These are phyloP conservation scores for Tragelaphus scriptus DNA, from an alignment of 2,113 vertebrate species.

Conservation along the genomic window DNA sequence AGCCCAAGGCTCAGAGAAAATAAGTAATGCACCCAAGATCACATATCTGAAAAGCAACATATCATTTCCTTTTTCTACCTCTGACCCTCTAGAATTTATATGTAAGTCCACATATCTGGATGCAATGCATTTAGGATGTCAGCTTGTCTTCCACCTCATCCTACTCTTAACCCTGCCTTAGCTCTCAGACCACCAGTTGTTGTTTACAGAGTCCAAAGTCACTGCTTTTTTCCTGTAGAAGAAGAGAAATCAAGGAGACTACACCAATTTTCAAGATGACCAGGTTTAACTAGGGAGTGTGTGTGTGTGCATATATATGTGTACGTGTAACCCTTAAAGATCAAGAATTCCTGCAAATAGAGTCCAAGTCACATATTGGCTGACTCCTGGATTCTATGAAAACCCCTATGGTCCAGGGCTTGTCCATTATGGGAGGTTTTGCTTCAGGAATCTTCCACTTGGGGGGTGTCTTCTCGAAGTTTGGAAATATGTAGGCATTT, in stretches of 20 bases:
- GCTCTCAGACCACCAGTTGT: neutral
- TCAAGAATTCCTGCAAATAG: neutral
- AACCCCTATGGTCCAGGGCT: neutral
- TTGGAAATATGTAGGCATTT: slow-evolving; percentile 3
- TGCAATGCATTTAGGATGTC: neutral
- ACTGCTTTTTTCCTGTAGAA: neutral
- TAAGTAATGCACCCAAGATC: slow-evolving; percentile 13
- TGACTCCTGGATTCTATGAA: neutral
- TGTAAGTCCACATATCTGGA: neutral
- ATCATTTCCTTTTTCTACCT: slow-evolving; percentile 25
- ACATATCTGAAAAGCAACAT: slow-evolving; percentile 37
- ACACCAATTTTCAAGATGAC: neutral
- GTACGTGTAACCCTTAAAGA: neutral
- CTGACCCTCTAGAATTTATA: slow-evolving; percentile 7
- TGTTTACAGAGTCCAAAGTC: neutral
- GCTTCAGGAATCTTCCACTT: neutral
- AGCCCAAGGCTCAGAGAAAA: slow-evolving; percentile 1
- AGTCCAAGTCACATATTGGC: neutral
- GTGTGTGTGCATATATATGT: neutral
- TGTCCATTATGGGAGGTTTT: neutral
- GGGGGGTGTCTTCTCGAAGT: neutral
- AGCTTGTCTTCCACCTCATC: neutral
- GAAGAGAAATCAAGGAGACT: neutral
- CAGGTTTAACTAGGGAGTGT: neutral
- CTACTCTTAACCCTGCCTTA: neutral